Percentiles rank a stretch among this genome's conserved stretches.
Evolutionary conservation across 2,797 vertebrate species (phyloP).

Genomic region (Eleutherodactylus coqui): DNA sequence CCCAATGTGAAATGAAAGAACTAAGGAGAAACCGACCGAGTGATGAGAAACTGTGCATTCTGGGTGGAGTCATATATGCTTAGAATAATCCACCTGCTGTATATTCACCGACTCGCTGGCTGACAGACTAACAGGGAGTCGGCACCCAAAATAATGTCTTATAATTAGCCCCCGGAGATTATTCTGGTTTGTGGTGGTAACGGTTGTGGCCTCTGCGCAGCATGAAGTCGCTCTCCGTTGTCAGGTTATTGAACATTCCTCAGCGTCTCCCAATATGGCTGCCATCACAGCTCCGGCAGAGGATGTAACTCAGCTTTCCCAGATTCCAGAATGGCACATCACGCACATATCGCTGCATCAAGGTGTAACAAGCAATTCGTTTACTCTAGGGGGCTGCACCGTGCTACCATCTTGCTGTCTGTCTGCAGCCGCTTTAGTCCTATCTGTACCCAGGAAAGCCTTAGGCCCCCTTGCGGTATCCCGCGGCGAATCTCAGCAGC

Average conservation of each 20-base stretch:
- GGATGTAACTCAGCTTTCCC: background rate
- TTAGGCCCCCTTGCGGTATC: no score
- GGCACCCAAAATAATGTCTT: background rate
- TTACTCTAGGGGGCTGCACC: no score
- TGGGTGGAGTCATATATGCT: constrained; percentile 3
- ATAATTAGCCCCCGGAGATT: constrained; percentile 3
- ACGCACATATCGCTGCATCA: background rate
- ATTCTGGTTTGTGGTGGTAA: background rate
- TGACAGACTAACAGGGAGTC: background rate
- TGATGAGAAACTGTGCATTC: background rate
- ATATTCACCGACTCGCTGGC: background rate
- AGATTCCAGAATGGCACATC: background rate
- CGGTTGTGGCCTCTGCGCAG: background rate
- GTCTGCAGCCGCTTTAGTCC: no score
- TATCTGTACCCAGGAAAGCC: no score
- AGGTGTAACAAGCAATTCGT: no score
- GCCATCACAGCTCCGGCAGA: background rate
- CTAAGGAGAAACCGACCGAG: background rate
- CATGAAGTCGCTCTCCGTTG: background rate
- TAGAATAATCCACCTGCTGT: background rate
- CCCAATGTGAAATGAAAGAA: background rate
- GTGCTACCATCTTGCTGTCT: no score
- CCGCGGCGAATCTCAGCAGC: no score
- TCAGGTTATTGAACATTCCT: background rate
- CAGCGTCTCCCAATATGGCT: background rate